A percentile compares a stretch with the other conserved stretches of the same genome.
phyloP scores from a whole-genome alignment of 2,888 invertebrate species.

The Elgonia sp. region DNA sequence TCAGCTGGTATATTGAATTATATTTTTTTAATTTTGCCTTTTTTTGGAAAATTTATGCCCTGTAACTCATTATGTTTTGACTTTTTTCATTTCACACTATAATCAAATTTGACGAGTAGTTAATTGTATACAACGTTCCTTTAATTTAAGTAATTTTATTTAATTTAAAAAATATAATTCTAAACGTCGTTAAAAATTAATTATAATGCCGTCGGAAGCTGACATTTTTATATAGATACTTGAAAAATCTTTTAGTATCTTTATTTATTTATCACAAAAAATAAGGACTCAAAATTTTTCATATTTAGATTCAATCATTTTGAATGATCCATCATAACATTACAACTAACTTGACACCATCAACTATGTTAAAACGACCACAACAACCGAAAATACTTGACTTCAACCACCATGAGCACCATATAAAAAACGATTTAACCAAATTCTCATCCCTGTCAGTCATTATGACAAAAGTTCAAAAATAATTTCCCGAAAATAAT shows the following conservation, averaged over 20 bases:
- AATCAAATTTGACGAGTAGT: not conserved
- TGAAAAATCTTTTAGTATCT: too few relatives aligned
- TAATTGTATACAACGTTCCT: too few relatives aligned
- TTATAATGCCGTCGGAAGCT: too few relatives aligned
- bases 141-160: too few relatives aligned
- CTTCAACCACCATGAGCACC: not conserved
- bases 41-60: not conserved
- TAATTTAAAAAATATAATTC: too few relatives aligned
- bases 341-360: not conserved
- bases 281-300: too few relatives aligned
- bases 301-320: not conserved
- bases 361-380: not conserved
- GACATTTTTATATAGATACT: too few relatives aligned
- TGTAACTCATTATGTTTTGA: constrained; percentile 6
- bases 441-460: constrained; percentile 46
- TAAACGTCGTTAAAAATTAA: too few relatives aligned
- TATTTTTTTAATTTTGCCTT: not conserved
- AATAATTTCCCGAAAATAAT: constrained; percentile 66
- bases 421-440: constrained; percentile 19
- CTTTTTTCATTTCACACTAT: not conserved
- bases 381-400: constrained; percentile 13
- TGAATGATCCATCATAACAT: constrained; percentile 2
- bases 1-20: not conserved
- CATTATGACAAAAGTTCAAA: constrained; percentile 47
- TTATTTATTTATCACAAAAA: too few relatives aligned